Evolutionary conservation across 2,888 invertebrate species (phyloP), one percentile per base, ranked within the genome.

Genomic region (Andrena bicolor): DNA sequence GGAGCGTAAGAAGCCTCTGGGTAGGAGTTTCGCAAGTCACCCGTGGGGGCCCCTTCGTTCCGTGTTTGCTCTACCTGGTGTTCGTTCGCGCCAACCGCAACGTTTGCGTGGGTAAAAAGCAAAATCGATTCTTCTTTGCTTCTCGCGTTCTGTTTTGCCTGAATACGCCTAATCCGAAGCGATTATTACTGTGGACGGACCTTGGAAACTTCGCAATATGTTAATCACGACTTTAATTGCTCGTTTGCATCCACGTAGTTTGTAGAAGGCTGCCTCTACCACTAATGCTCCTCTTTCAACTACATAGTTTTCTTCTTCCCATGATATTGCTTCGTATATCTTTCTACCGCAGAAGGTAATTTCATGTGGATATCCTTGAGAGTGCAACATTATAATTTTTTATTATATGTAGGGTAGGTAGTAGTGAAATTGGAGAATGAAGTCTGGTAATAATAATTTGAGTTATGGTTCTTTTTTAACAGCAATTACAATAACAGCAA

Each of bases 121-220:
- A 85, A 93, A 93, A 93, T 93, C 92, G 93, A 93, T 93, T 92
- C 91, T 90, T 91, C 90, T 87, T 88, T 87, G 88, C 86, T 66
- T 75, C 66, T 68, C 63, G 61, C 75, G 10, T 75, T 84, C 74
- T 68, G 77, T 70, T 82, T 69, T 74, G 49, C 77, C 48, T 71
- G 60, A 41, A 65, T 63, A 53, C 63, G 51, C 26, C 49, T 72
- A 53, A 82, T 70, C 60, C 71, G 63, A 72, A 51, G 64, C 69
- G 76, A 75, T 84, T 56, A 56, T 53, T 53, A 7, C 20, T 10
- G n/a, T 7, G 5, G 1, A 0, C n/a, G 10, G 30, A 10, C 10
- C 32, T 32, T 8, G 2, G 51, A 35, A 23, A 8, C 26, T 23
- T 35, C 20, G 28, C 16, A 13, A 79, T 30, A 32, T 68, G 68